Percentiles rank a stretch among this genome's conserved stretches.
These are phyloP conservation scores for Bombus consobrinus DNA, from an alignment of 1,140 invertebrate species.

Conservation along the genomic window DNA sequence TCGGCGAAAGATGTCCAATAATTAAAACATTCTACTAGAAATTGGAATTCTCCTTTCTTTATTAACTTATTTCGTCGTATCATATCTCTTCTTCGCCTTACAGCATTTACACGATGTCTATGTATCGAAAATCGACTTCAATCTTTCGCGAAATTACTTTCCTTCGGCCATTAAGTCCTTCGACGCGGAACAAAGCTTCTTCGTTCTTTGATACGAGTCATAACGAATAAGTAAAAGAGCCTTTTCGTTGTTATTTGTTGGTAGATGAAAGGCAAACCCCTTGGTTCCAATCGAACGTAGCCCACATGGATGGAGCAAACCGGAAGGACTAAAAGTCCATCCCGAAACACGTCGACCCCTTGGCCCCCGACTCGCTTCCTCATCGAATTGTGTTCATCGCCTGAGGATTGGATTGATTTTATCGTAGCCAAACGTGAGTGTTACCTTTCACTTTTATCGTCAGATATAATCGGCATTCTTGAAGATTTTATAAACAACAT, in stretches of 20 bases:
- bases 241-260: constrained; percentile 22
- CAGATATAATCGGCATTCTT: background rate
- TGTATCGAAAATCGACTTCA: constrained; percentile 11
- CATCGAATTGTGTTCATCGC: constrained; percentile 55
- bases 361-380: constrained; percentile 34
- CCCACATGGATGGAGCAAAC: constrained; percentile 53
- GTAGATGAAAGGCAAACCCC: constrained; percentile 44
- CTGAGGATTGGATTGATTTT: constrained; percentile 50
- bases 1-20: background rate
- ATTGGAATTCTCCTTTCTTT: background rate
- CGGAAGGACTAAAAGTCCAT: constrained; percentile 20
- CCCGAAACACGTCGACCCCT: constrained; percentile 17
- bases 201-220: background rate
- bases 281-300: constrained; percentile 29
- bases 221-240: background rate
- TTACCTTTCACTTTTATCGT: background rate
- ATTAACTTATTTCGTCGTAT: background rate
- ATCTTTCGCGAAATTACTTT: constrained; percentile 11
- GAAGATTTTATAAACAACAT: no score
- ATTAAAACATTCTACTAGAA: background rate
- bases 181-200: background rate
- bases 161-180: background rate
- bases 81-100: background rate
- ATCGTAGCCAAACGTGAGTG: constrained; percentile 32
- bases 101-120: background rate